phyloP scores from a whole-genome alignment of 64 coral and sea anemone genomes.

The Dendrophyllia cribrosa region DNA sequence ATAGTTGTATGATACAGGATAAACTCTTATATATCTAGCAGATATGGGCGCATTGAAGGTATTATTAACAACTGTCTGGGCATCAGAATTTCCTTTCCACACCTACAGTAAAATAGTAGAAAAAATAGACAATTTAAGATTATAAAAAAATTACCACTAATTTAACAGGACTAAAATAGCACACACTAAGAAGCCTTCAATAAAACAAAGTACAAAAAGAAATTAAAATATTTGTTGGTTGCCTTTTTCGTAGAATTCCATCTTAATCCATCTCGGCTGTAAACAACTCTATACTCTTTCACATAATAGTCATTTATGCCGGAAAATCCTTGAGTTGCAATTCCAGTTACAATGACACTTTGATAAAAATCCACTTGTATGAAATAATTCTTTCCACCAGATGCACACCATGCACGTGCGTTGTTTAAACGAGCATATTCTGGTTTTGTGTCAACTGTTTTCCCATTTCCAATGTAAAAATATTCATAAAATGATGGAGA shows the following conservation, averaged over 20 bases:
- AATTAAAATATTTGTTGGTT: not conserved
- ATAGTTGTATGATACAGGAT: slow-evolving; percentile 15
- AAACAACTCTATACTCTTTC: slow-evolving; percentile 4
- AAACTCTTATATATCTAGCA: too few species aligned
- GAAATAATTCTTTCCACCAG: too few species aligned
- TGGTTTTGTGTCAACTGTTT: not conserved
- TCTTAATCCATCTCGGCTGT: not conserved
- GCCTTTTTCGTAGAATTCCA: slow-evolving; percentile 15
- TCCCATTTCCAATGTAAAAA: slow-evolving; percentile 19
- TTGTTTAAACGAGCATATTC: too few species aligned
- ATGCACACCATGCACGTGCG: too few species aligned
- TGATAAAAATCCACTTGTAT: too few species aligned
- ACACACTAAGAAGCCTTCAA: too few species aligned
- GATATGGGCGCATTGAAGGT: not conserved
- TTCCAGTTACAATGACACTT: too few species aligned
- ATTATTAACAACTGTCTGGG: not conserved
- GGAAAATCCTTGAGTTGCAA: too few species aligned
- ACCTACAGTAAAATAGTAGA: slow-evolving; percentile 10
- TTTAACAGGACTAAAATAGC: too few species aligned
- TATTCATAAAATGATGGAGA: not conserved
- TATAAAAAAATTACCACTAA: too few species aligned
- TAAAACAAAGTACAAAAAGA: too few species aligned
- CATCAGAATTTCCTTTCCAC: slow-evolving; percentile 32
- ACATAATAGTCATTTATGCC: too few species aligned
- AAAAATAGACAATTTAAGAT: not conserved